Percentiles rank a stretch among this genome's conserved stretches.
Evolutionary conservation across 2,888 invertebrate genomes (phyloP).

Genomic region (Adelphocoris suturalis): DNA sequence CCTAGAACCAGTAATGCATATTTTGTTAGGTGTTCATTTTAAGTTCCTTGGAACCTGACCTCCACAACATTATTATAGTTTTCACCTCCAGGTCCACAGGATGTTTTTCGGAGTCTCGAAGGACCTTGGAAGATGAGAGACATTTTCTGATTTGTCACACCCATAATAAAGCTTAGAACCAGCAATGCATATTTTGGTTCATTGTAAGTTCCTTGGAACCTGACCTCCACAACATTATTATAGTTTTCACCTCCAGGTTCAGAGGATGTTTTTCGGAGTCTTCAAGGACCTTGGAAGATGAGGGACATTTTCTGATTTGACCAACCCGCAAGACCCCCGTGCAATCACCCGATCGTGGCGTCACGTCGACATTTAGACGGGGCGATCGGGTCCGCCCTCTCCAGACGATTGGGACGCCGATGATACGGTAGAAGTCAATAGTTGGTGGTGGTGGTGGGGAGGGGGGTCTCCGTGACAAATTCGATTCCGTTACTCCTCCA

Average conservation of each 20-base stretch:
- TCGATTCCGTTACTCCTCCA: conserved; percentile 46
- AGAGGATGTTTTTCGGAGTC: neutral
- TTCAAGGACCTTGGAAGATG: neutral
- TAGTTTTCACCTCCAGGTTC: neutral
- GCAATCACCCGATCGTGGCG: conserved; percentile 52
- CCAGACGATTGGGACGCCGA: neutral
- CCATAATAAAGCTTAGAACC: too few species aligned
- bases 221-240: too few species aligned
- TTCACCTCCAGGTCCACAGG: too few species aligned
- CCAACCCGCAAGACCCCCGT: neutral
- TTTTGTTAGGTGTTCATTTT: too few species aligned
- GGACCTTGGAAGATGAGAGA: too few species aligned
- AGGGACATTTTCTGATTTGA: conserved; percentile 1
- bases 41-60: too few species aligned
- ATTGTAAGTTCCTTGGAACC: too few species aligned
- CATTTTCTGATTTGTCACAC: too few species aligned
- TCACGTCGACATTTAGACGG: conserved; percentile 54
- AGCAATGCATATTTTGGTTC: too few species aligned
- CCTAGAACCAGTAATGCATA: too few species aligned
- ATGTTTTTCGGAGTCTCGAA: too few species aligned
- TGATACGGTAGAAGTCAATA: conserved; percentile 15
- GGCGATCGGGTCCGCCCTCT: conserved; percentile 10
- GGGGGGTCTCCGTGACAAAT: conserved; percentile 29
- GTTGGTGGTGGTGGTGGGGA: neutral
- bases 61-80: too few species aligned